These are phyloP conservation scores for Lutraria rhynchaena DNA, from an alignment of 1,140 invertebrate species.

Conservation along the genomic window DNA sequence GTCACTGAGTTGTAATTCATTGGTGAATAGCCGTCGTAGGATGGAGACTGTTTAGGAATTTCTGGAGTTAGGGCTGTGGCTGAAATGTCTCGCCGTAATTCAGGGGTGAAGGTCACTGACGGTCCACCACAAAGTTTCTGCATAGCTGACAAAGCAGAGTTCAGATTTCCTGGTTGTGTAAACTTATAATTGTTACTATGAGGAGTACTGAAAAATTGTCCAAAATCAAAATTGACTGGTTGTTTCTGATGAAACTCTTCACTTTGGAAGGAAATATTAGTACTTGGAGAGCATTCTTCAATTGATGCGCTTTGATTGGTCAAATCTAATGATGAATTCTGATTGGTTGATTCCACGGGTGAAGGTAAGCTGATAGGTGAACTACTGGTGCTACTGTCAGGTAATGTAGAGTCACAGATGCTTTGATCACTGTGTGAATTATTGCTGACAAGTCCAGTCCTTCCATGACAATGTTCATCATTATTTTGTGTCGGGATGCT, in stretches of 20 bases:
- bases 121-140: slow-evolving; percentile 45
- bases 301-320: background rate
- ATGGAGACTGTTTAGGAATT: background rate
- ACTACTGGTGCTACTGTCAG: slow-evolving; percentile 20
- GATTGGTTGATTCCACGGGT: slow-evolving; percentile 36
- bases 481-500: no score
- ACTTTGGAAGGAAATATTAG: slow-evolving; percentile 15
- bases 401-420: background rate
- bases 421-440: background rate
- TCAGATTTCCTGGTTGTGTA: slow-evolving; percentile 18
- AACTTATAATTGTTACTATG: background rate
- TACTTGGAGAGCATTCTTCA: background rate
- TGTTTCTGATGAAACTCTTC: slow-evolving; percentile 9
- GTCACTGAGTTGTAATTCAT: background rate
- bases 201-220: slow-evolving; percentile 40
- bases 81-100: slow-evolving; percentile 30
- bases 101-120: slow-evolving; percentile 43
- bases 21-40: background rate
- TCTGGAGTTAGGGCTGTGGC: slow-evolving; percentile 6
- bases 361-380: slow-evolving; percentile 46
- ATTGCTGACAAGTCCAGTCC: no score
- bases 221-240: slow-evolving; percentile 4
- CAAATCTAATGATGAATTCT: slow-evolving; percentile 9
- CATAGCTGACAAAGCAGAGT: slow-evolving; percentile 40
- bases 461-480: no score